These are phyloP conservation scores for Megaceryle maxima DNA, from an alignment of 2,113 vertebrate species.

Conservation along the genomic window DNA sequence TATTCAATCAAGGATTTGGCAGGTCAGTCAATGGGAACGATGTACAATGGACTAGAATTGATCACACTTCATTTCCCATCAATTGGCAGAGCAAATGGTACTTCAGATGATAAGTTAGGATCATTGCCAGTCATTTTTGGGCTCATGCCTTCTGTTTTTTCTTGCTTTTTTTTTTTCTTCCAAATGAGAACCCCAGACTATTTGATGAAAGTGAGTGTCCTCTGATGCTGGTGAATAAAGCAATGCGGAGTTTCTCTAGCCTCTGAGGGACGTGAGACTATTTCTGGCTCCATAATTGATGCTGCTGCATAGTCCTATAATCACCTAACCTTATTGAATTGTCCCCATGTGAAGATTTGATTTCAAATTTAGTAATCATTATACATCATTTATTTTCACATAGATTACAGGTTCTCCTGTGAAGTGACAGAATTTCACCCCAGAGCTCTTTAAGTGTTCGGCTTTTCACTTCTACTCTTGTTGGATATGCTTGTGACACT, in stretches of 20 bases:
- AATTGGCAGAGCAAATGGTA: slow-evolving; percentile 65
- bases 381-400: slow-evolving; percentile 68
- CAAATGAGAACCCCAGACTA: not conserved
- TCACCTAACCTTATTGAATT: slow-evolving; percentile 71
- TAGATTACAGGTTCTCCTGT: slow-evolving; percentile 55
- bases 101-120: slow-evolving; percentile 59
- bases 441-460: not conserved
- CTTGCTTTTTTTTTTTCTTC: not conserved
- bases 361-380: slow-evolving; percentile 73
- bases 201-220: slow-evolving; percentile 30
- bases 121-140: slow-evolving; percentile 52
- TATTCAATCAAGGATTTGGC: slow-evolving; percentile 69
- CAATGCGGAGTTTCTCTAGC: slow-evolving; percentile 45
- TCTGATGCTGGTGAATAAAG: slow-evolving; percentile 44
- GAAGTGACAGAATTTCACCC: slow-evolving; percentile 63
- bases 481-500: slow-evolving; percentile 23
- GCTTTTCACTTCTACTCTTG: slow-evolving; percentile 19
- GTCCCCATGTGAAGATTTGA: slow-evolving; percentile 53
- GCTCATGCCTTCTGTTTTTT: not conserved
- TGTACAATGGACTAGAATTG: slow-evolving; percentile 60
- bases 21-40: slow-evolving; percentile 63
- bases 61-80: slow-evolving; percentile 76
- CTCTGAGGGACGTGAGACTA: slow-evolving; percentile 22
- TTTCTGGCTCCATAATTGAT: slow-evolving; percentile 66
- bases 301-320: slow-evolving; percentile 46